phyloP scores from a whole-genome alignment of 2,797 vertebrate species.

The Poeciliopsis gracilis region DNA sequence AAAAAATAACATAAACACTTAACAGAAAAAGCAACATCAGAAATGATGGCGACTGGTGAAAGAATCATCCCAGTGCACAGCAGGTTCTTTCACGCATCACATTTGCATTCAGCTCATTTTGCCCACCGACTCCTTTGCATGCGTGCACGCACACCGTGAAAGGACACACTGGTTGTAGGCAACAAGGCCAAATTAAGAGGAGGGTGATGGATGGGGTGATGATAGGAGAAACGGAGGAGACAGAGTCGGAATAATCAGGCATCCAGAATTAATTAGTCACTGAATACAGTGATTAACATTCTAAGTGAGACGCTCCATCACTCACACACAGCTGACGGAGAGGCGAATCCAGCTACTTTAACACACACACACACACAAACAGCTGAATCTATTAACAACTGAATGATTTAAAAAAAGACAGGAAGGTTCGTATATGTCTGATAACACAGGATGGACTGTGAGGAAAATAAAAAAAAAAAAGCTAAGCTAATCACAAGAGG shows the following conservation, averaged over 20 bases:
- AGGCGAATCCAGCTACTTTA: conserved; percentile 1
- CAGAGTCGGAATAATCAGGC: conserved; percentile 74
- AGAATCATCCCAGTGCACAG: conserved; percentile 23
- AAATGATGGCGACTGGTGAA: neutral
- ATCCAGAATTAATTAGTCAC: conserved; percentile 80
- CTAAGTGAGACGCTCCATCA: conserved; percentile 51
- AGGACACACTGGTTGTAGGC: conserved; percentile 50
- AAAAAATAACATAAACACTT: neutral
- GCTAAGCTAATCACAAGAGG: conserved; percentile 6
- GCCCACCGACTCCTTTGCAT: conserved; percentile 14
- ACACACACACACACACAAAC: conserved; percentile 21
- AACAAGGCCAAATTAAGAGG: conserved; percentile 71
- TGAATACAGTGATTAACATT: conserved; percentile 78
- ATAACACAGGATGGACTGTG: conserved; percentile 23
- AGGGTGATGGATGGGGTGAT: conserved; percentile 71
- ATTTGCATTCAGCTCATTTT: conserved; percentile 50
- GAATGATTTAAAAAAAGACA: conserved; percentile 42
- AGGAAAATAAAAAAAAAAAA: conserved; percentile 37
- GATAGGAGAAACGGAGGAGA: conserved; percentile 63
- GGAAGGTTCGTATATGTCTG: conserved; percentile 27
- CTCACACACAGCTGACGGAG: conserved; percentile 61
- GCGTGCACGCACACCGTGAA: conserved; percentile 17
- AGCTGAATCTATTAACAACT: conserved; percentile 28
- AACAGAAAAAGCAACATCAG: conserved; percentile 1
- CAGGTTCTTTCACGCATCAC: conserved; percentile 33